Evolutionary conservation across 2,113 vertebrate genomes (phyloP), one percentile per base, ranked within the genome.

Genomic region (Myrmecobius fasciatus): DNA sequence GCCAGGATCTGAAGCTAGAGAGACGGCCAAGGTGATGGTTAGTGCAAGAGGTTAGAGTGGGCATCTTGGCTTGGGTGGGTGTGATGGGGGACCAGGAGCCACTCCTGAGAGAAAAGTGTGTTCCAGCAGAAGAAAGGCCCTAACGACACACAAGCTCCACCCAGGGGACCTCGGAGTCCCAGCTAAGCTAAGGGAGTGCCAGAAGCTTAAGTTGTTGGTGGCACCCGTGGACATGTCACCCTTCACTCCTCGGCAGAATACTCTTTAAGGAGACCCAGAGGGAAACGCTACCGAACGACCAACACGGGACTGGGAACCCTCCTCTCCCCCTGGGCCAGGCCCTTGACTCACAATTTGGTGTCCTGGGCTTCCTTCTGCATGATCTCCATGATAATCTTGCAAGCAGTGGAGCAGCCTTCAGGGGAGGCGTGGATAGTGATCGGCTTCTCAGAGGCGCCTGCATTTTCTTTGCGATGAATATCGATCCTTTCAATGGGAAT

Each of bases 321-420:
- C 92, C 52, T 94, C 60, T 31, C 89, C 22, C 60, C 43, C 89
- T 17, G 36, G 51, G 90, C 20, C 97, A 97, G 56, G 91, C 53
- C 53, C 52, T 92, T 97, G 97, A 99, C 99, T 99, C 97, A 99
- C 99, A 99, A 99, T 98, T 99, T 99, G 83, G 99, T 99, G 98
- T 99, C 99, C 90, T 99, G 97, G 89, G 99, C 99, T 98, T 99
- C 99, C 97, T 99, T 99, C 98, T 99, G 99, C 99, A 99, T 99
- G 98, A 99, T 99, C 98, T 99, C 99, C 99, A 99, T 99, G 98
- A 99, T 99, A 97, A 99, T 99, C 96, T 98, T 99, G 98, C 99
- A 99, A 97, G 99, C 99, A 0, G 98, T 99, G 75, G 99, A 99
- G 96, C 99, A 99, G 88, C 99, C 99, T 96, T 99, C 99, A 31